phyloP scores from a whole-genome alignment of 2,797 vertebrate species.

The Amblyopsis hoosieri region DNA sequence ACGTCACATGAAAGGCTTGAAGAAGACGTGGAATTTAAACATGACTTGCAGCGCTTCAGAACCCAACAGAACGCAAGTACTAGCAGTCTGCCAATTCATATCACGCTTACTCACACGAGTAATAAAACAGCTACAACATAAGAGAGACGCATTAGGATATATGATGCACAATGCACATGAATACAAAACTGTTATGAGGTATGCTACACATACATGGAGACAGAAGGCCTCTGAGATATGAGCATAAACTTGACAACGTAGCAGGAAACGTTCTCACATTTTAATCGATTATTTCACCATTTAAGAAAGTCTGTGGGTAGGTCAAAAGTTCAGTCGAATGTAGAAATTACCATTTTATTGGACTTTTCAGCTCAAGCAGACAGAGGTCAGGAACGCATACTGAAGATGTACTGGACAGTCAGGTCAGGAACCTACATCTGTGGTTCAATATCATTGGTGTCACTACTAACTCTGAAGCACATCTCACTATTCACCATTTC shows the following conservation, averaged over 20 bases:
- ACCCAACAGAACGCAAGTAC: conserved; percentile 2
- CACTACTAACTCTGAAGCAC: conserved; percentile 25
- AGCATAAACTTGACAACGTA: conserved; percentile 8
- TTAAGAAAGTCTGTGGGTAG: not conserved
- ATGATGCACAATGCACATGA: too few relatives aligned
- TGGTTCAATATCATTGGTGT: conserved; percentile 4
- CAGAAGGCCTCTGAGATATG: conserved; percentile 4
- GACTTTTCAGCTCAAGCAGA: too few relatives aligned
- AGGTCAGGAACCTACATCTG: not conserved
- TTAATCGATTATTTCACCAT: conserved; percentile 46
- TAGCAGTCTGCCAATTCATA: not conserved
- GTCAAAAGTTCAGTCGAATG: not conserved
- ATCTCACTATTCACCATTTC: conserved; percentile 21
- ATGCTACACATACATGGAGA: conserved; percentile 5
- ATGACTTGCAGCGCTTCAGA: conserved; percentile 2
- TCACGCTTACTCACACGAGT: not conserved
- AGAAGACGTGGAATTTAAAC: conserved; percentile 12
- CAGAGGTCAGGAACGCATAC: too few relatives aligned
- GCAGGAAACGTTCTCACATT: conserved; percentile 27
- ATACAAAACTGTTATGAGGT: too few relatives aligned
- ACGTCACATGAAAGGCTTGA: conserved; percentile 2
- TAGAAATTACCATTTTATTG: not conserved
- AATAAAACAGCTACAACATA: too few relatives aligned
- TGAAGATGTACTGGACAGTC: too few relatives aligned
- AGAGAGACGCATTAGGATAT: not conserved